Evolutionary conservation across 1,140 invertebrate species (phyloP), one percentile per base, ranked within the genome.

Genomic region (Neomicropteryx cornuta): DNA sequence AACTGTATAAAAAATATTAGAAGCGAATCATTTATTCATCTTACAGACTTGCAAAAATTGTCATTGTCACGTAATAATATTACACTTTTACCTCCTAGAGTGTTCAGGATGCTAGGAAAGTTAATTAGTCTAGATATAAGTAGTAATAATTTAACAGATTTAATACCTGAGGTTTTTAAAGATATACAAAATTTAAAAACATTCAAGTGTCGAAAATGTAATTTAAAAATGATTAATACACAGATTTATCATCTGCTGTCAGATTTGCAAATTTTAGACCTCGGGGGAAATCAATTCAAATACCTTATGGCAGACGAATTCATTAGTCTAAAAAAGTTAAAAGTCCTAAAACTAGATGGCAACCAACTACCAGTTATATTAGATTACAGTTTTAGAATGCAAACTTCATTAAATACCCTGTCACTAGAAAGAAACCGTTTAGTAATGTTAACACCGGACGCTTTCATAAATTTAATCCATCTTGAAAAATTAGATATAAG

Each of bases 231-330:
- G 51, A 77, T 87, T 48, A 83, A 87, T 61, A 77, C 77, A 5
- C 76, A 81, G 52, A 71, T 85, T 45, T 87, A 82, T 60, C 77
- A 80, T 55, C 67, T 83, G 43, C 71, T 82, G 41, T 69, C 78
- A 39, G 73, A 74, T 46, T 58, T 84, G 38, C 71, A 72, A 44
- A 71, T 76, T 47, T 62, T 89, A 37, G 83, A 87, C 60, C 66
- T 89, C 46, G 79, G 82, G 27, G 67, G 83, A 50, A 89, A 89
- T 58, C 62, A 73, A 44, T 80, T 89, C 47, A 81, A 82, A 58
- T 83, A 83, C 59, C 58, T 89, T 31, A 73, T 75, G 43, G 62
- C 77, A 14, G 83, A 86, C 49, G 79, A 81, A 50, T 83, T 85
- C 49, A 69, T 70, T 39, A 77, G 79, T 51, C 63, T 85, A 38